Conservation (phyloP, 2,113 vertebrate genomes). For the Pseudorhombus dupliciocellatus region DNA sequence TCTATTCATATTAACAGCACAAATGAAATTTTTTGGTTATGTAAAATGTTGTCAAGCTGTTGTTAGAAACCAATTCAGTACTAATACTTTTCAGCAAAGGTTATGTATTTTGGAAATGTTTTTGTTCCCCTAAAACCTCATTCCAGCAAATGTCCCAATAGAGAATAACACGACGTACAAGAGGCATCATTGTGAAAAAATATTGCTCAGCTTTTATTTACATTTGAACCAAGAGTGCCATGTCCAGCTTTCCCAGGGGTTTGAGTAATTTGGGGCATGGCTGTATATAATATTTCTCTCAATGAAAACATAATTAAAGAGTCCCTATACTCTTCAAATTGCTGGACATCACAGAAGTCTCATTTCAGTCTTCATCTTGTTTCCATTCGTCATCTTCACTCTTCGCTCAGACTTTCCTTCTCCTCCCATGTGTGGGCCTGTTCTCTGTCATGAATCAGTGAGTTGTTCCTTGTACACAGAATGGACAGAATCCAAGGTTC, state of each 20-base stretch:
- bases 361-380: neutral
- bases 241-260: no score
- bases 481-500: conserved; percentile 55
- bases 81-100: neutral
- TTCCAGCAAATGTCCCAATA: neutral
- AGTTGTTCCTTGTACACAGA: conserved; percentile 27
- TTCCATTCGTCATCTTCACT: neutral
- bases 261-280: no score
- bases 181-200: no score
- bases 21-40: neutral
- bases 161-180: no score
- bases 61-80: neutral
- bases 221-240: no score
- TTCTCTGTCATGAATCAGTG: conserved; percentile 49
- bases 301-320: neutral
- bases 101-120: neutral
- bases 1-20: neutral
- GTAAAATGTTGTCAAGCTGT: neutral
- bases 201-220: no score
- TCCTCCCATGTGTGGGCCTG: conserved; percentile 8
- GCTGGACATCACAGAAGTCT: neutral
- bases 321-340: neutral
- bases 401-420: neutral
- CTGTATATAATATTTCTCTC: neutral
- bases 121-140: neutral